Evolutionary conservation across 2,113 vertebrate genomes (phyloP), one percentile per base, ranked within the genome.

Genomic region (Emydura subglobosa): DNA sequence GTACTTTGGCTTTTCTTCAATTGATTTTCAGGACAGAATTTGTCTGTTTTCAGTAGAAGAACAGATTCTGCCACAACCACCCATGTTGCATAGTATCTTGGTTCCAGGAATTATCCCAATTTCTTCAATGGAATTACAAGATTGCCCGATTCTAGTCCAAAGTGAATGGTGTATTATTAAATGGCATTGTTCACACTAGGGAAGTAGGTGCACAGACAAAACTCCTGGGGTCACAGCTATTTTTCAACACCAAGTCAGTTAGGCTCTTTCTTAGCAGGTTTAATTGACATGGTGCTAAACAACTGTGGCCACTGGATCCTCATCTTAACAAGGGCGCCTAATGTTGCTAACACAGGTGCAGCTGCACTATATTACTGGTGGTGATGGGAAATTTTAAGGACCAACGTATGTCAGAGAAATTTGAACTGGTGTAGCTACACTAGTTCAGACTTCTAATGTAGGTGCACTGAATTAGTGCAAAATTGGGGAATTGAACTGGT

Each of bases 351-450:
- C 22, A 13, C 3, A 31, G 3, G 0, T 3, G 31, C 44, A 74
- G 47, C 21, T 13, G 2, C 0, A 51, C 50, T 19, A 82, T 39
- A 55, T 51, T 80, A 65, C 61, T 86, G 65, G 27, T 34, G 49
- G 55, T 82, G 39, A 3, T 8, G n/a, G 42, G 65, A 47, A 24
- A 2, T 6, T 76, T 31, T 0, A 0, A 29, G 21, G 5, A 44
- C 47, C 42, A 13, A 29, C 83, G 9, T 31, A 47, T 61, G 44
- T 47, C 90, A 85, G 68, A 27, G 34, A 90, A 81, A 44, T 89
- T 39, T 79, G 86, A 19, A 91, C n/a, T 5, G 0, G 2, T 79
- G 21, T 79, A 84, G 65, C 79, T 86, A 0, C 27, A 2, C 39
- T 39, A 39, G 39, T 39, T 39, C 82, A 78, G 13, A 25, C 55